Evolutionary conservation across 2,888 invertebrate species (phyloP).

Genomic region (Blera fallax): DNA sequence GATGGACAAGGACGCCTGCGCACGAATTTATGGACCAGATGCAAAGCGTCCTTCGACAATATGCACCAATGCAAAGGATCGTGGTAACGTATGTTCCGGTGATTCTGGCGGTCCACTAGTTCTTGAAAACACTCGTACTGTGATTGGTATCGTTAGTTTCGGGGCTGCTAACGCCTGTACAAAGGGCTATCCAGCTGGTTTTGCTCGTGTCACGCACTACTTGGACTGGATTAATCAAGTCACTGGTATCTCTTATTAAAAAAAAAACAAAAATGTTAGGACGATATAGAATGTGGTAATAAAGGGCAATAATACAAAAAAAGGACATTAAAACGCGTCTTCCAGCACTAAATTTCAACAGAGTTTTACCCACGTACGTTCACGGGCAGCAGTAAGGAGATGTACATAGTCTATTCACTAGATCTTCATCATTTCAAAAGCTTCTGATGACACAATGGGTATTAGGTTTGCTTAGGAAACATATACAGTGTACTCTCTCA

Average conservation of each 20-base stretch:
- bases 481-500: no score
- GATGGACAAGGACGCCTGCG: slow-evolving; percentile 75
- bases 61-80: slow-evolving; percentile 68
- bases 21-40: slow-evolving; percentile 78
- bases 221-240: slow-evolving; percentile 78
- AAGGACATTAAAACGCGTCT: no score
- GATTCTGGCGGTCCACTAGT: slow-evolving; percentile 79
- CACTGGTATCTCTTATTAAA: neutral
- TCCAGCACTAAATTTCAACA: no score
- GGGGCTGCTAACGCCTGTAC: slow-evolving; percentile 79
- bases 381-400: no score
- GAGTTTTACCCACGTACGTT: no score
- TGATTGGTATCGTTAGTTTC: slow-evolving; percentile 80
- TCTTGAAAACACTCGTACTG: slow-evolving; percentile 75
- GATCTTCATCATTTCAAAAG: no score
- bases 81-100: slow-evolving; percentile 77
- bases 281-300: no score
- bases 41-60: slow-evolving; percentile 54
- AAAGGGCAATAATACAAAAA: no score
- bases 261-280: no score
- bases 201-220: slow-evolving; percentile 79
- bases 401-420: no score
- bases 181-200: slow-evolving; percentile 79
- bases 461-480: no score
- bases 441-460: no score